These are phyloP conservation scores for Yponomeuta sedellus DNA, from an alignment of 2,888 invertebrate genomes.

Conservation along the genomic window DNA sequence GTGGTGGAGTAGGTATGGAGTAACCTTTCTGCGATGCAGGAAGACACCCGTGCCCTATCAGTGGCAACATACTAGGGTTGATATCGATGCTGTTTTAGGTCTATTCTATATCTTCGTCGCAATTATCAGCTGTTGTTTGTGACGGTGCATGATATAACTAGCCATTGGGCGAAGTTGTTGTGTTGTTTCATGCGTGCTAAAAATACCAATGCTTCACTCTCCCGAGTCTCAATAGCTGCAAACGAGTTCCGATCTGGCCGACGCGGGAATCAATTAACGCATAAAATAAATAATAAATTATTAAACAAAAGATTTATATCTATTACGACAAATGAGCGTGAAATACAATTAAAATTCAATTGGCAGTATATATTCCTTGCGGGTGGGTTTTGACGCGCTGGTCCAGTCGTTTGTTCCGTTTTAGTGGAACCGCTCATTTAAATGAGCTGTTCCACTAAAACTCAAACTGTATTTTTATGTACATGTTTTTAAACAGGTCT, in stretches of 20 bases:
- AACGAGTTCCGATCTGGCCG: constrained; percentile 6
- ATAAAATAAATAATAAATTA: constrained; percentile 50
- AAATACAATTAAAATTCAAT: constrained; percentile 70
- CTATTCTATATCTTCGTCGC: too few species aligned
- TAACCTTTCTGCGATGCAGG: too few species aligned
- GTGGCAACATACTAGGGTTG: too few species aligned
- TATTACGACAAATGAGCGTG: constrained; percentile 68
- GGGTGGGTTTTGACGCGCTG: not conserved
- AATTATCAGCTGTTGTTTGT: too few species aligned
- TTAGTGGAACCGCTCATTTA: too few species aligned
- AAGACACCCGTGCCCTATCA: too few species aligned
- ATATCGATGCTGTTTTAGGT: too few species aligned
- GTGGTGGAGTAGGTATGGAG: too few species aligned
- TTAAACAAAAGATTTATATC: constrained; percentile 63
- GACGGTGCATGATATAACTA: too few species aligned
- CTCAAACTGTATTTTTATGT: too few species aligned
- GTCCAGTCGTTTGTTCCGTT: not conserved
- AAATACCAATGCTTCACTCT: not conserved
- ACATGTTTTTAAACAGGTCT: not conserved
- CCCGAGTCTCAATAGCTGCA: not conserved
- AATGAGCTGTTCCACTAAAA: too few species aligned
- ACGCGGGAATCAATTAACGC: constrained; percentile 29
- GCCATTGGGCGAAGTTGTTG: too few species aligned
- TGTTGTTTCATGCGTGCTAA: not conserved
- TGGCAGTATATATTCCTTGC: constrained; percentile 43